Evolutionary conservation across 2,888 invertebrate species (phyloP), one percentile per base, ranked within the genome.

Genomic region (Nesidiocoris tenuis): DNA sequence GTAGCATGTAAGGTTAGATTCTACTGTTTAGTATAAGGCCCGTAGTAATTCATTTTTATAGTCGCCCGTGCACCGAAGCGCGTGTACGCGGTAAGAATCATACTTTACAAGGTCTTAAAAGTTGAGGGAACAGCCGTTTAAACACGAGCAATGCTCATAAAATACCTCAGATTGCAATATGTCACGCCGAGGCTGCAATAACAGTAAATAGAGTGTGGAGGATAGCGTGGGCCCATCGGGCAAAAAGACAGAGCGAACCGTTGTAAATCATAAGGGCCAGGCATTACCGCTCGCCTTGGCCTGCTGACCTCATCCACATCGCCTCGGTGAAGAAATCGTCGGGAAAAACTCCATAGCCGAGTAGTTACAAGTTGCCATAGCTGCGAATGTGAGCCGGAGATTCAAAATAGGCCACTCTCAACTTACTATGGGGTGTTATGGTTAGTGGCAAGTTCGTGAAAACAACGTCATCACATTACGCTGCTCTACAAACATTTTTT

Each of bases 91-190:
- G 39, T 39, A 39, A 39, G 56, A 16, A 57, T 59, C 72, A 61
- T 72, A 61, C 61, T 72, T 63, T 72, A 54, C 61, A 19, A 22
- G 72, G 72, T 72, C 72, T 72, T 72, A 72, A 72, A 72, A 72
- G 72, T 72, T 72, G 72, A 21, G 19, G 61, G 72, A 54, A 72
- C 72, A 72, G 39, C 72, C 72, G 72, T 72, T 72, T 61, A 72
- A 72, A 72, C 72, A 72, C 61, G 72, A 61, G 72, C 72, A 72
- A 72, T 56, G 61, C 39, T 39, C 54, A 70, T 74, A 74, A 74
- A 74, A 24, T 65, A 74, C 23, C 65, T 57, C 56, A 65, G 74
- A 64, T 74, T 74, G 74, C 74, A 74, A 74, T 74, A 65, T 74
- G 74, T 74, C 74, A 74, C 25, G 65, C 64, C 56, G 74, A 55